These are phyloP conservation scores for Oxyteleia sp. DNA, from an alignment of 2,888 invertebrate genomes.

Conservation along the genomic window DNA sequence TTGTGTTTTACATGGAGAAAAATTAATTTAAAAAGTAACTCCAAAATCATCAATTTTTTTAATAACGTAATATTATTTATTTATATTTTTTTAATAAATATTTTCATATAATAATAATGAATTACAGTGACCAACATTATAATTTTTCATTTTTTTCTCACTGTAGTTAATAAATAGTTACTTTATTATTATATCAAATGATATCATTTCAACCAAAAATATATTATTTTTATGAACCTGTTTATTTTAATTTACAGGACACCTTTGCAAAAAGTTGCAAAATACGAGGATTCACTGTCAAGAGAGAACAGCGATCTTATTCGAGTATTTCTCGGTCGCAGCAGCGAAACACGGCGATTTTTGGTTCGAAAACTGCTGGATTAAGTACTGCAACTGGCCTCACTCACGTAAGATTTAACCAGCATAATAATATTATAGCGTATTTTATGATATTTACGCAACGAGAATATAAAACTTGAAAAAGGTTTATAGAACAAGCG, in stretches of 20 bases:
- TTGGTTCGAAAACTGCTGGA: constrained; percentile 86
- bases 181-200: too few species aligned
- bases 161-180: too few species aligned
- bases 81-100: too few species aligned
- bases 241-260: constrained; percentile 89
- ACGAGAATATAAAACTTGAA: constrained; percentile 1
- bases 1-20: too few species aligned
- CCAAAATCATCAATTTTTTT: too few species aligned
- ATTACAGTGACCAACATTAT: too few species aligned
- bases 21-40: too few species aligned
- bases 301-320: constrained; percentile 89
- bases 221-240: too few species aligned
- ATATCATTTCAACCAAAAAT: too few species aligned
- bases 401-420: constrained; percentile 76
- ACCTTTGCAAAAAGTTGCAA: constrained; percentile 89
- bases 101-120: too few species aligned
- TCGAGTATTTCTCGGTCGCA: constrained; percentile 89
- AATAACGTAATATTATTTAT: too few species aligned
- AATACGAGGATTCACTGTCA: constrained; percentile 77
- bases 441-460: constrained; percentile 12
- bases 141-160: too few species aligned
- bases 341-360: constrained; percentile 87
- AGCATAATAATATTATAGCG: not conserved
- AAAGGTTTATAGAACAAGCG: not conserved
- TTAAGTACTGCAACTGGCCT: constrained; percentile 77